These are phyloP conservation scores for Hemichromis elongatus DNA, from an alignment of 2,113 vertebrate genomes.

Conservation along the genomic window DNA sequence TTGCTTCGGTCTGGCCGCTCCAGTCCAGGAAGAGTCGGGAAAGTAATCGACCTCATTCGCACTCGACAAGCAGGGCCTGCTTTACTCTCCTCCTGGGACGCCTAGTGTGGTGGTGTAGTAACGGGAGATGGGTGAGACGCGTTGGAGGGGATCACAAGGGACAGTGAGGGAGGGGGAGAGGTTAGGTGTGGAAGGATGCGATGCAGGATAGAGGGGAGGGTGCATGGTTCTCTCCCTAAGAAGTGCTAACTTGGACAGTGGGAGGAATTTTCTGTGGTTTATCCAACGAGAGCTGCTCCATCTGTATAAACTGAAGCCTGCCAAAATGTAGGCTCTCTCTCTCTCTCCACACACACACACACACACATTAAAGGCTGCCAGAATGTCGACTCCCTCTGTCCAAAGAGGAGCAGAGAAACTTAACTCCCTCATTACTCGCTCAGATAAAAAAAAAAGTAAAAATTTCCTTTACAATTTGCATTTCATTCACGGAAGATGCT, in stretches of 20 bases:
- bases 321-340: conserved; percentile 71
- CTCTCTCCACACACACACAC: not conserved
- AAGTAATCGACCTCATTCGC: not conserved
- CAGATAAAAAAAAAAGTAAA: not conserved
- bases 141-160: conserved; percentile 18
- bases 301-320: conserved; percentile 81
- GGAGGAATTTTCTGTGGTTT: conserved; percentile 82
- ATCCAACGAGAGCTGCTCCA: conserved; percentile 80
- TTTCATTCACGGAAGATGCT: not conserved
- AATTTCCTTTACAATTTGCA: not conserved
- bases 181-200: conserved; percentile 50
- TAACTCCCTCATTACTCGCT: conserved; percentile 70
- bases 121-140: not conserved
- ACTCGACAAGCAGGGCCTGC: conserved; percentile 37
- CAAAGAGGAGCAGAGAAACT: conserved; percentile 64
- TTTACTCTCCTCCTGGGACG: conserved; percentile 32
- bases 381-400: conserved; percentile 75
- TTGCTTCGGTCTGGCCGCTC: conserved; percentile 51
- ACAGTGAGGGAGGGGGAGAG: not conserved
- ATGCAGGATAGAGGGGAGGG: conserved; percentile 21
- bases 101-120: conserved; percentile 21
- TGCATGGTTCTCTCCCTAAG: conserved; percentile 62
- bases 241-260: conserved; percentile 81
- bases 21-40: conserved; percentile 9
- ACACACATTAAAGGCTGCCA: conserved; percentile 59